Percentiles rank a stretch among this genome's conserved stretches.
Conservation (phyloP, 2,113 vertebrate species). For the Motacilla tschutschensis region DNA sequence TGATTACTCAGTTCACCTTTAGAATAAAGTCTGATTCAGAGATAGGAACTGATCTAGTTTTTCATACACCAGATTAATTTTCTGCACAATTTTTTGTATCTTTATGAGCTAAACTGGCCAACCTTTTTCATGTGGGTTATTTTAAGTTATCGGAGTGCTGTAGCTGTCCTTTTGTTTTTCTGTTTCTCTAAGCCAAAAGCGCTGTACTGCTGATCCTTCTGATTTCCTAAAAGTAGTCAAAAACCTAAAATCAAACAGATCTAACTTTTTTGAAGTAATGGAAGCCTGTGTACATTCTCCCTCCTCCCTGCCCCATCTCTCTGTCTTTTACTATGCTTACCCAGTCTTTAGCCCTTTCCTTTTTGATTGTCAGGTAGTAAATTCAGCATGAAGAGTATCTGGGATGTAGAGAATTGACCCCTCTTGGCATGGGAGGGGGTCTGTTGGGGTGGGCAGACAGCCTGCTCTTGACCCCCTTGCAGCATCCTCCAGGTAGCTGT, state of each 20-base stretch:
- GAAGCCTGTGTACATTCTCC: accelerated
- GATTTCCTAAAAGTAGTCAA: background rate
- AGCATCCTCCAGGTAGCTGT: background rate
- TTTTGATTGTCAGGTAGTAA: constrained; percentile 19
- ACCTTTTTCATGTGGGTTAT: background rate
- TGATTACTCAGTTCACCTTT: background rate
- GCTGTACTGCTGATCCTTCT: background rate
- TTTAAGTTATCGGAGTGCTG: background rate
- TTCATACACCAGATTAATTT: background rate
- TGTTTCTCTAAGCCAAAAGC: background rate
- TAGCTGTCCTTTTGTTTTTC: background rate
- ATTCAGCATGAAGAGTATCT: constrained; percentile 10
- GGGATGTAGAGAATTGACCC: background rate
- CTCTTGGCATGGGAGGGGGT: background rate
- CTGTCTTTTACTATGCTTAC: background rate
- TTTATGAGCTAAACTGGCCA: background rate
- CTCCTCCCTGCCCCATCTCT: background rate
- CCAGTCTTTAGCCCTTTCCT: background rate
- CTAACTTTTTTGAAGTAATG: background rate
- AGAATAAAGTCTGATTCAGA: background rate
- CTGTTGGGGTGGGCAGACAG: background rate
- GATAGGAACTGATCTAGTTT: background rate
- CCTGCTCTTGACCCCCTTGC: background rate
- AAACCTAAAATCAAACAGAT: background rate
- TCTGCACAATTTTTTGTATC: background rate